A percentile compares a stretch with the other conserved stretches of the same genome.
These are phyloP conservation scores for Cataglyphis hispanica DNA, from an alignment of 1,140 invertebrate genomes.

Conservation along the genomic window DNA sequence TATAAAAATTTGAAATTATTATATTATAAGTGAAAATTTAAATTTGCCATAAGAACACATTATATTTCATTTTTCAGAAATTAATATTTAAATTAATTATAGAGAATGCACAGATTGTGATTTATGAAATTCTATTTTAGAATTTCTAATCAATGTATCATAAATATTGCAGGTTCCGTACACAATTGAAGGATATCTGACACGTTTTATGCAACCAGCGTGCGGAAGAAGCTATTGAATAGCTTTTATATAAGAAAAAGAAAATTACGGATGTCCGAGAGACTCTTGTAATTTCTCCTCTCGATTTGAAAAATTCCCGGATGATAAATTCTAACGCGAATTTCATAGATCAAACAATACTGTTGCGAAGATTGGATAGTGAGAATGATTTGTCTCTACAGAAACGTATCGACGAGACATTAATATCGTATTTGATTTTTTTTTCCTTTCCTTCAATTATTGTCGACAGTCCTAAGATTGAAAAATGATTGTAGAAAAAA, in stretches of 20 bases:
- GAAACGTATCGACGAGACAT: background rate
- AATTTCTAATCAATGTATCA: too few species aligned
- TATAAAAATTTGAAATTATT: background rate
- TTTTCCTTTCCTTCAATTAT: background rate
- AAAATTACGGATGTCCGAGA: constrained; percentile 3
- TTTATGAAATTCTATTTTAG: background rate
- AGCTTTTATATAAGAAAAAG: constrained; percentile 12
- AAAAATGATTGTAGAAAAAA: background rate
- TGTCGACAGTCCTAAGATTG: too few species aligned
- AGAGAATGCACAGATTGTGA: background rate
- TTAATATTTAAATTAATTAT: constrained; percentile 14
- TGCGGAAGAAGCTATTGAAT: background rate
- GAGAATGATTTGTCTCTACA: constrained; percentile 8
- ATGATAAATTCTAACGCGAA: constrained; percentile 6
- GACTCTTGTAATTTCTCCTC: constrained; percentile 17
- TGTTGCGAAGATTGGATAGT: background rate
- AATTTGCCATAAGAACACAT: background rate
- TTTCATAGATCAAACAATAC: background rate
- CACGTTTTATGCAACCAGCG: background rate
- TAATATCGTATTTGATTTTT: background rate
- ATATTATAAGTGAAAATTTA: too few species aligned
- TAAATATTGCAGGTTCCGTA: background rate
- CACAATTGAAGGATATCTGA: background rate
- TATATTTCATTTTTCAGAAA: background rate
- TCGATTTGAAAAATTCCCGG: background rate